Base-by-base conservation (phyloP, 1,140 invertebrate genomes). In the Uloborus diversus region DNA sequence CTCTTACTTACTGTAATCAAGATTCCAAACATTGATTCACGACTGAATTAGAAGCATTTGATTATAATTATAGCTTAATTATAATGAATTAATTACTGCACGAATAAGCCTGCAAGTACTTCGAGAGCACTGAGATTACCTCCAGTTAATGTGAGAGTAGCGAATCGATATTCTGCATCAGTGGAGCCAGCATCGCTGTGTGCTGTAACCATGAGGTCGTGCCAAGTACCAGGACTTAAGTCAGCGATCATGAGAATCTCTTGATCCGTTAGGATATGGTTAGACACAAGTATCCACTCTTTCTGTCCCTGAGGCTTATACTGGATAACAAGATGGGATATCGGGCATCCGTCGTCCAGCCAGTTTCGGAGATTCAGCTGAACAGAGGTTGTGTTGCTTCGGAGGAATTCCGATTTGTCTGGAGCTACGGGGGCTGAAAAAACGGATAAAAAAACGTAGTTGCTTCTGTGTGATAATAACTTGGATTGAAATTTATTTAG, bases 121-220 rank as follows among this genome's bases (percentile, higher is more conserved):
- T n/a, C n/a, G n/a, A n/a, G n/a, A n/a, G n/a, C n/a, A n/a, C n/a
- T 53, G 49, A 53, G 0, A 7, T 20, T 53, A 88, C 89, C 82
- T 49, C 96, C 96, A 82, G 94, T 95, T 79, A 95, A 91, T 23
- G 96, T 97, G 5, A 98, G 89, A 14, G 97, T 98, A 14, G 95
- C 95, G 87, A 98, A 98, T 89, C 96, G 94, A 85, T 96, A 94
- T 90, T 97, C 93, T 59, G 94, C 94, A 37, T 97, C 94, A 20
- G 94, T 94, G 82, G 96, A 96, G 37, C 96, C 97, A 71, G 96
- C 96, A 84, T 97, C 97, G 85, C 97, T 98, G 87, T 98, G 95
- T 23, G 96, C 96, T 3, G 95, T 97, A 17, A 98, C 95, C 33
- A 93, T 90, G 11, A 96, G 87, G 65, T 83, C 83, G 42, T 85